These are phyloP conservation scores for Tridacna crocea DNA, from an alignment of 2,888 invertebrate genomes.

Conservation along the genomic window DNA sequence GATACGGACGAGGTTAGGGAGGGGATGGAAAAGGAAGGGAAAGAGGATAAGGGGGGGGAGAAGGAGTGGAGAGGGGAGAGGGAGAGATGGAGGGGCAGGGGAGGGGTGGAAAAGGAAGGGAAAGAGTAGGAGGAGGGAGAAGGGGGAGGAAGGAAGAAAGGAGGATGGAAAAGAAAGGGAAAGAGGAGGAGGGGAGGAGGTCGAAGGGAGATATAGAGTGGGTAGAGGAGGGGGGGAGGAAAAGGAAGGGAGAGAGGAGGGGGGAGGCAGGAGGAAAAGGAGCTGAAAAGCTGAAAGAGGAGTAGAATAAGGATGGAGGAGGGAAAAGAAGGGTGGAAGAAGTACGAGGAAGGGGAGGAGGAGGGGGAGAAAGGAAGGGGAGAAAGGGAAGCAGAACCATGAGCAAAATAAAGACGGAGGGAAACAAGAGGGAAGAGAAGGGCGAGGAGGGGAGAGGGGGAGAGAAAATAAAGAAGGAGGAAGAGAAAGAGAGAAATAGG, in stretches of 20 bases:
- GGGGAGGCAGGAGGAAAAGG: conserved; percentile 39
- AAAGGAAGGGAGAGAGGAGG: conserved; percentile 35
- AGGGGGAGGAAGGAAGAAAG: neutral
- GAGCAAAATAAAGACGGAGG: conserved; percentile 35
- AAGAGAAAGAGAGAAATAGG: no score
- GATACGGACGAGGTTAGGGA: neutral
- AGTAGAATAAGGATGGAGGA: conserved; percentile 37
- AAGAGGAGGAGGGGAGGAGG: neutral
- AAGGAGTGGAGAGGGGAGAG: neutral
- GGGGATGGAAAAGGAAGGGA: neutral
- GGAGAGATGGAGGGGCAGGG: conserved; percentile 1
- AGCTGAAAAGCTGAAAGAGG: conserved; percentile 32
- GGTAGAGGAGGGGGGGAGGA: conserved; percentile 37
- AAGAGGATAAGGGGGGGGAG: neutral
- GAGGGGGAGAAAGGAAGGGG: conserved; percentile 25
- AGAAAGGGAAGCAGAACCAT: conserved; percentile 27
- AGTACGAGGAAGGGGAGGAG: conserved; percentile 8
- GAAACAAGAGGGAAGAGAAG: conserved; percentile 36
- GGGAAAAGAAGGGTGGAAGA: conserved; percentile 37
- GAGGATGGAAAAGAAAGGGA: neutral
- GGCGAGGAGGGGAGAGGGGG: conserved; percentile 14
- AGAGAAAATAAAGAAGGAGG: conserved; percentile 17
- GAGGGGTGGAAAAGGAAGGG: neutral
- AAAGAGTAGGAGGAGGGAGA: neutral
- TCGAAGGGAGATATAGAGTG: neutral